Base-by-base conservation (phyloP, 2,888 invertebrate species). In the Melinaea marsaeus region DNA sequence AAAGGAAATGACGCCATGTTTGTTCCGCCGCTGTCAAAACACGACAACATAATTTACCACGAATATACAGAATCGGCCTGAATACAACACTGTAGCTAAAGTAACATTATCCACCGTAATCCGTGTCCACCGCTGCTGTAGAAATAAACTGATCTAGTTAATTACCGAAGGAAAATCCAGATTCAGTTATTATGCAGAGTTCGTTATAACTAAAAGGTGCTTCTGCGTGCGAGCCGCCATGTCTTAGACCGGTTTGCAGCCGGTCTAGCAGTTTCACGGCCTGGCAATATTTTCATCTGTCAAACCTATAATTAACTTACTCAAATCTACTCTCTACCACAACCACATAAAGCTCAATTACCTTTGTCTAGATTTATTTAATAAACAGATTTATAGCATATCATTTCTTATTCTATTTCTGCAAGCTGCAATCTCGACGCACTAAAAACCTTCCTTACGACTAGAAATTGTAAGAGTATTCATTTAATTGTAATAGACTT, bases 1-100 rank as follows among this genome's bases (percentile, higher is more conserved):
- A 81, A 80, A 90, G 90, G 90, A 90, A 89, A 87, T 90, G 90
- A 90, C 90, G 89, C 88, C 75, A 74, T 73, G 78, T 76, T 83
- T 83, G 82, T 77, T 74, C 75, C 74, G 74, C 86, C 85, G 80
- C 84, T 81, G 85, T 79, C 83, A 74, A 69, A 67, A 79, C 76
- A 80, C 77, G 85, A 85, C 80, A 74, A 73, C 64, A 67, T 65
- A 65, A 55, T 55, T 47, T 58, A 62, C 58, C 11, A 58, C 66
- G 60, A 62, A n/a, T 59, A 37, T 35, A 55, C 9, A 42, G 6
- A 9, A 42, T 9, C 11, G 7, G 2, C 7, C 42, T 42, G 7
- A 42, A 7, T 0, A 42, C 42, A 42, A 42, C 7, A 9, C 42
- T 42, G 11, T 42, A 9, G 7, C 7, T 42, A 5, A 42, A 9